phyloP scores from a whole-genome alignment of 2,113 vertebrate species.

The Otus sunia region DNA sequence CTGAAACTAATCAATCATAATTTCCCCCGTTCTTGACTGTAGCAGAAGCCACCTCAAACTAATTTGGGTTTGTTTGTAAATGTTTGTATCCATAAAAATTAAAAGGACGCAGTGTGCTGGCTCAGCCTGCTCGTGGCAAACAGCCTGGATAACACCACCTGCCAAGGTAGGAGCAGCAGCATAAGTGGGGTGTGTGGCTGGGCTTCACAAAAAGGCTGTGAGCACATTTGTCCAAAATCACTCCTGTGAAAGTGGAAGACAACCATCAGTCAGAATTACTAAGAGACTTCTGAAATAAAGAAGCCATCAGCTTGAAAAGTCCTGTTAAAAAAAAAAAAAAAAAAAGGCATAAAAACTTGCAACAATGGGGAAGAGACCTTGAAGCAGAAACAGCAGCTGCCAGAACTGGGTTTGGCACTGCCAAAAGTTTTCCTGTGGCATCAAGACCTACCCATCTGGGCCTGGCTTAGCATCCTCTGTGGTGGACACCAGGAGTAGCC shows the following conservation, averaged over 20 bases:
- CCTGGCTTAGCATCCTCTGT: neutral
- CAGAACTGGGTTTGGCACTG: neutral
- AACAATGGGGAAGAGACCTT: neutral
- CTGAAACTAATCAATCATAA: neutral
- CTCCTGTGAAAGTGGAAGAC: neutral
- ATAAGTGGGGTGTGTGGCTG: neutral
- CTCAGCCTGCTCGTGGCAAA: neutral
- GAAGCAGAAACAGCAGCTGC: neutral
- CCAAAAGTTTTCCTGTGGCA: neutral
- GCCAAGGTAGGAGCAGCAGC: neutral
- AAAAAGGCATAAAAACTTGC: neutral
- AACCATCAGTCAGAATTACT: neutral
- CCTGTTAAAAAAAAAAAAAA: neutral
- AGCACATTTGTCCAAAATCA: neutral
- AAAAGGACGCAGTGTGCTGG: accelerated
- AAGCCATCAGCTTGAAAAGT: neutral
- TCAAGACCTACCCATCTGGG: neutral
- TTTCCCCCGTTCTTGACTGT: neutral
- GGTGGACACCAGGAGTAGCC: neutral
- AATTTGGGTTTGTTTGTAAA: neutral
- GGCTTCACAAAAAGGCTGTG: neutral
- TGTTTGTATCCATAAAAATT: neutral
- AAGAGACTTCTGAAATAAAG: neutral
- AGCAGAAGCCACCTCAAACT: neutral
- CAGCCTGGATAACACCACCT: neutral